Evolutionary conservation across 2,113 vertebrate genomes (phyloP), one percentile per base, ranked within the genome.

Genomic region (Pluvianellus socialis): DNA sequence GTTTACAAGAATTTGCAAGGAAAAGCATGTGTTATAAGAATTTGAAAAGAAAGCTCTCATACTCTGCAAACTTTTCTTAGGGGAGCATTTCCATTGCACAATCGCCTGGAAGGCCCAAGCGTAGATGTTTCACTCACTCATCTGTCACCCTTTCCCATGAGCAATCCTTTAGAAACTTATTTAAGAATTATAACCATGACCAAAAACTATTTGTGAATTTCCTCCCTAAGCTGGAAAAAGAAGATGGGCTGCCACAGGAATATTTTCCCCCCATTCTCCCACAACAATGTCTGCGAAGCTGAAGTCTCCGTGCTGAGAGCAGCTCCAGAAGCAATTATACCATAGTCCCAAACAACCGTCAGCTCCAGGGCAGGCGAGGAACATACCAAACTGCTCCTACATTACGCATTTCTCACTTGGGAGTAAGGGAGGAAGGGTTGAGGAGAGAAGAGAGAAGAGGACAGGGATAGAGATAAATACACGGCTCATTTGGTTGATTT

Each of bases 341-440:
- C 26, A 7, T 17, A 73, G 33, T 56, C 19, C 19, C 55, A 56
- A 86, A 45, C 13, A 92, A 35, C 18, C 32, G 62, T 65, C 56
- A 86, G 27, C 67, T 76, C 42, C 0, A 0, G 49, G 45, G 4
- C 35, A 79, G 32, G 18, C 0, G 0, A 67, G 33, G 28, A 80
- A 59, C 27, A 42, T 19, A 50, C 12, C 16, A 38, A 65, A 68
- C 19, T 86, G 26, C 91, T 92, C 74, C 71, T 73, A 50, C 58
- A 19, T 84, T 79, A 61, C 22, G 8, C 32, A 45, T 56, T 74
- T 47, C 42, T 75, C 30, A 49, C 50, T 4, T 42, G 53, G 66
- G 20, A 88, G 26, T 8, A 52, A 53, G 3, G 20, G 33, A 63
- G n/a, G 73, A 58, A 40, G 10, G 30, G 9, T 3, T 86, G 63